Conservation (phyloP, 53 echinoderm and acorn worm species). For the Actinopyga echinites region DNA sequence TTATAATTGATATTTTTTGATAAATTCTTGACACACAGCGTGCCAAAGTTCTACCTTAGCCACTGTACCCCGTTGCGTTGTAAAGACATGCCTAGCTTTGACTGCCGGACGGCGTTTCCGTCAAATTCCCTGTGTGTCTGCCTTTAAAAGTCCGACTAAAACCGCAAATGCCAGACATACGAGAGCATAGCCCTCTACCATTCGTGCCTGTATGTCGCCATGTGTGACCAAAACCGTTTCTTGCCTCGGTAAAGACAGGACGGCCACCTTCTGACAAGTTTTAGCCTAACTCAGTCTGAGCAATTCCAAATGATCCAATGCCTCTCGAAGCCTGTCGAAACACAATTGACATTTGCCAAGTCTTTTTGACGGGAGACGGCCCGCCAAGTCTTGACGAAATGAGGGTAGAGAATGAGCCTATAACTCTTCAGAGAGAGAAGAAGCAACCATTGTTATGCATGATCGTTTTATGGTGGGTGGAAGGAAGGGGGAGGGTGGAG, state of each 20-base stretch:
- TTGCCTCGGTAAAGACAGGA: too few species aligned
- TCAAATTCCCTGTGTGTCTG: slow-evolving; percentile 6
- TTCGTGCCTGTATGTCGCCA: slow-evolving; percentile 7
- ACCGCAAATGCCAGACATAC: slow-evolving; percentile 5
- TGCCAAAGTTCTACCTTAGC: slow-evolving; percentile 46
- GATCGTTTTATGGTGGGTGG: background rate
- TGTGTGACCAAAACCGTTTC: slow-evolving; percentile 17
- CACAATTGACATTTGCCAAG: slow-evolving; percentile 16
- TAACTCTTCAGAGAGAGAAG: background rate
- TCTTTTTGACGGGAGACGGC: slow-evolving; percentile 23
- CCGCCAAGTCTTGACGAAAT: slow-evolving; percentile 7
- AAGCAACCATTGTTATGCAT: background rate
- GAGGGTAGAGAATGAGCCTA: slow-evolving; percentile 28
- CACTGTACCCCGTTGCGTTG: slow-evolving; percentile 18
- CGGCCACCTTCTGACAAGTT: too few species aligned
- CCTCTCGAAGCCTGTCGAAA: slow-evolving; percentile 28
- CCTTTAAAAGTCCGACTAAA: background rate
- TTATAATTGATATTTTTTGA: slow-evolving; percentile 24
- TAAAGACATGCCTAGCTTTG: slow-evolving; percentile 12
- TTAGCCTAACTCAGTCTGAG: too few species aligned
- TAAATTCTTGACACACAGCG: slow-evolving; percentile 41
- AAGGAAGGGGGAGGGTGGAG: background rate
- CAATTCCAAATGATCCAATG: background rate
- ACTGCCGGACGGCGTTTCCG: slow-evolving; percentile 7
- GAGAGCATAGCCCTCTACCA: slow-evolving; percentile 19